phyloP scores from a whole-genome alignment of 92 coral and sea anemone genomes.

The Epizoanthus ramosus region DNA sequence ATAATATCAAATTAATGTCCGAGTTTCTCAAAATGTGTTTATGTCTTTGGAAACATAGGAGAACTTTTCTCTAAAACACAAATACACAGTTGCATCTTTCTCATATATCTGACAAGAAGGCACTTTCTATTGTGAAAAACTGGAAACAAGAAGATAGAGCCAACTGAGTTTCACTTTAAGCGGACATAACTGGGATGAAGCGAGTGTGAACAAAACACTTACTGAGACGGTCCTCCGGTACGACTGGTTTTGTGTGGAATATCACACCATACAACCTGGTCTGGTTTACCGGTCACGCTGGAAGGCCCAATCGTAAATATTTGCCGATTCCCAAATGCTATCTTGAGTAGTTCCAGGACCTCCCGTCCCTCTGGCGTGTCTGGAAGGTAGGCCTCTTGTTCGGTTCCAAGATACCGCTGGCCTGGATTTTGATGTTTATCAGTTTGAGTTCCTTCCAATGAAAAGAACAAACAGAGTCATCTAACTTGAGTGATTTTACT shows the following conservation, averaged over 20 bases:
- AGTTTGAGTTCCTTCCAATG: neutral
- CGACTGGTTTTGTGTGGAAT: conserved; percentile 41
- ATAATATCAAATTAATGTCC: no score
- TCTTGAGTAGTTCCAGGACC: conserved; percentile 11
- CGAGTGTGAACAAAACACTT: neutral
- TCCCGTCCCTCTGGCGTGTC: conserved; percentile 33
- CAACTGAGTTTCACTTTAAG: no score
- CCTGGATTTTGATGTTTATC: conserved; percentile 12
- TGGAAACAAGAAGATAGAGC: no score
- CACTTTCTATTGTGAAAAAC: no score
- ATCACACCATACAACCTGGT: conserved; percentile 12
- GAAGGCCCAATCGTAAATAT: conserved; percentile 16
- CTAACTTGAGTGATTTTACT: no score
- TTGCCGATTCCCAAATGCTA: neutral
- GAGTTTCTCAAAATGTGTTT: no score
- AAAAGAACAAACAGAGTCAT: neutral
- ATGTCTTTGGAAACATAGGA: no score
- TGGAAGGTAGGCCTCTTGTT: conserved; percentile 7
- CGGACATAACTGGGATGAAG: no score
- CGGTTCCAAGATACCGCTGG: neutral
- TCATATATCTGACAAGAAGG: no score
- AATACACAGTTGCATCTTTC: no score
- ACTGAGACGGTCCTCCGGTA: conserved; percentile 7
- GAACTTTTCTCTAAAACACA: no score
- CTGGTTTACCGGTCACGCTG: neutral